Evolutionary conservation across 2,797 vertebrate genomes (phyloP), one percentile per base, ranked within the genome.

Genomic region (Crocodylus rhombifer): DNA sequence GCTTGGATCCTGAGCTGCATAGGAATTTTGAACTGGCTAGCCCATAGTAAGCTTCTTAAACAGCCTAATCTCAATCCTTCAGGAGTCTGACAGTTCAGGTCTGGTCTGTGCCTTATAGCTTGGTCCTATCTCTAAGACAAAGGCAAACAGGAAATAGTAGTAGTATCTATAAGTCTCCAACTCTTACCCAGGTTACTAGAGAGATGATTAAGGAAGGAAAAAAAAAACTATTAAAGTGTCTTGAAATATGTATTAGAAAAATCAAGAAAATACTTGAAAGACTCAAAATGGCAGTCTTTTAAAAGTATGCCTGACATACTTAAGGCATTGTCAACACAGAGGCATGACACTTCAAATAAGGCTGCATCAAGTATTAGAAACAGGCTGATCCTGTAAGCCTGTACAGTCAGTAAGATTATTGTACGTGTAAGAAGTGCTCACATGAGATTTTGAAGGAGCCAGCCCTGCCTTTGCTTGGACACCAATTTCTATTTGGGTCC

Each of bases 161-260:
- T 36, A 33, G 65, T 69, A 69, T 36, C 23, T 69, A 33, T 69
- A 69, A 69, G 18, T 36, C 65, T n/a, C 11, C 30, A 33, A 5
- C 10, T 33, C n/a, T 18, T 18, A 67, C 65, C 5, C 5, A 6
- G 65, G 18, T 33, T 67, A 33, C 65, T 67, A 11, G 36, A 17
- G 63, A 65, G 65, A 21, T 69, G 30, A 69, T 69, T 33, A 30
- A 36, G 33, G 21, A 18, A 33, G 36, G 30, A 30, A 33, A 33
- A 69, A 13, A 69, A 36, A 3, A 5, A 77, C 26, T 74, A 58
- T 74, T 86, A 80, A 80, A 81, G 36, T 91, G 79, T 86, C 87
- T 74, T 75, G 57, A 80, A 36, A 80, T 76, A 71, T 3, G 67
- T 93, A 76, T 67, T 18, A 87, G 75, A 88, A 95, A 91, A 83